These are phyloP conservation scores for Labeo catla DNA, from an alignment of 2,113 vertebrate species.

Conservation along the genomic window DNA sequence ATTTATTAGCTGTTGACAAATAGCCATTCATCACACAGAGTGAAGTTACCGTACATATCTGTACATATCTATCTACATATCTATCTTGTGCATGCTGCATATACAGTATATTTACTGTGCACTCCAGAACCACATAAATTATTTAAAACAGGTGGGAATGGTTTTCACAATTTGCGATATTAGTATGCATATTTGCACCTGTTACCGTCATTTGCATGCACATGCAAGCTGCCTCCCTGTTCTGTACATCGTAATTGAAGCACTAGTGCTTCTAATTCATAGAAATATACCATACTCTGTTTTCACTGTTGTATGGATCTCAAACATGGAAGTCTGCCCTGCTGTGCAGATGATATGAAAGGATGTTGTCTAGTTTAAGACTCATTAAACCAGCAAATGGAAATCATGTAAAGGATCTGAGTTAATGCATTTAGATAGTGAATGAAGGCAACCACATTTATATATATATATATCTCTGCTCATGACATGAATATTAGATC, in stretches of 20 bases:
- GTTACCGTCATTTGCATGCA: neutral
- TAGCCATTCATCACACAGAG: no score
- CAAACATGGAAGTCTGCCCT: neutral
- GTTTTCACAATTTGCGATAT: neutral
- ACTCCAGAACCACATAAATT: no score
- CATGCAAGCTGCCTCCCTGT: neutral
- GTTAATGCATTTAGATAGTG: neutral
- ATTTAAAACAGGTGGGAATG: no score
- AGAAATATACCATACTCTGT: neutral
- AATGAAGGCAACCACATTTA: neutral
- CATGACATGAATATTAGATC: neutral
- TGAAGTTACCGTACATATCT: no score
- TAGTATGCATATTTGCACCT: constrained; percentile 1
- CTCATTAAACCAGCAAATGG: neutral
- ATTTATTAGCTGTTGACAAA: no score
- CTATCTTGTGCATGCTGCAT: no score
- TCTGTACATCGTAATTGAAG: neutral
- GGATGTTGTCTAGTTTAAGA: neutral
- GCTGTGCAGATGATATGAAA: neutral
- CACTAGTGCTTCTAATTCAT: neutral
- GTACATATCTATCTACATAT: no score
- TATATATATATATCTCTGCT: neutral
- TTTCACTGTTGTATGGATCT: neutral
- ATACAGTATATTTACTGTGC: no score
- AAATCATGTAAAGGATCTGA: neutral